Conservation (phyloP, 2,797 vertebrate genomes). For the Periparus ater region DNA sequence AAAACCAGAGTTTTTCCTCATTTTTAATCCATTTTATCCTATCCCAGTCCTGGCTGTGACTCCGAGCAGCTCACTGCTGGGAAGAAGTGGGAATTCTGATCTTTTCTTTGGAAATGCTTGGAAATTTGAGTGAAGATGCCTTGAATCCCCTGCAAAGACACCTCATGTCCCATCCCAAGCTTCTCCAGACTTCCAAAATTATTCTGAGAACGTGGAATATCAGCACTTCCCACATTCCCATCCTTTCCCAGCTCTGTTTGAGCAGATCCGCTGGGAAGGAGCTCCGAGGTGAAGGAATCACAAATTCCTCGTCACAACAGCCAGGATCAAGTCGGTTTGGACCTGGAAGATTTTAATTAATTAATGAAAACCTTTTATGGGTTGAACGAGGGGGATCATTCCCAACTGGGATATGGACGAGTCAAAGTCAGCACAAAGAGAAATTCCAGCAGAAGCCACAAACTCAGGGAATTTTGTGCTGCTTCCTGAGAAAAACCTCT, state of each 20-base stretch:
- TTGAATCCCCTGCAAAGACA: not conserved
- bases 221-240: not conserved
- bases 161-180: not conserved
- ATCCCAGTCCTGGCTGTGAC: not conserved
- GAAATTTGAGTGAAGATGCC: not conserved
- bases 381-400: rapidly evolving
- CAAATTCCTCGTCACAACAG: not conserved
- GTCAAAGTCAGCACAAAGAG: rapidly evolving
- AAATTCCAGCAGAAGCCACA: not conserved
- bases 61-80: not conserved
- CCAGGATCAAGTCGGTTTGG: not conserved
- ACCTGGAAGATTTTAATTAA: not conserved
- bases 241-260: rapidly evolving
- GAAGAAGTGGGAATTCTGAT: not conserved
- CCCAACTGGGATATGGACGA: not conserved
- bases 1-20: not conserved
- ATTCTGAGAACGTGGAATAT: not conserved
- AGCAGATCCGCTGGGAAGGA: not conserved
- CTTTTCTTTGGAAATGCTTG: not conserved
- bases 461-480: not conserved
- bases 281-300: not conserved
- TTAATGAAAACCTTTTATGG: not conserved
- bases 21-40: not conserved
- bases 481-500: not conserved
- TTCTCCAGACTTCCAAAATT: not conserved